A percentile compares a stretch with the other conserved stretches of the same genome.
Conservation (phyloP, 92 coral and sea anemone genomes). For the Heteractis magnifica region DNA sequence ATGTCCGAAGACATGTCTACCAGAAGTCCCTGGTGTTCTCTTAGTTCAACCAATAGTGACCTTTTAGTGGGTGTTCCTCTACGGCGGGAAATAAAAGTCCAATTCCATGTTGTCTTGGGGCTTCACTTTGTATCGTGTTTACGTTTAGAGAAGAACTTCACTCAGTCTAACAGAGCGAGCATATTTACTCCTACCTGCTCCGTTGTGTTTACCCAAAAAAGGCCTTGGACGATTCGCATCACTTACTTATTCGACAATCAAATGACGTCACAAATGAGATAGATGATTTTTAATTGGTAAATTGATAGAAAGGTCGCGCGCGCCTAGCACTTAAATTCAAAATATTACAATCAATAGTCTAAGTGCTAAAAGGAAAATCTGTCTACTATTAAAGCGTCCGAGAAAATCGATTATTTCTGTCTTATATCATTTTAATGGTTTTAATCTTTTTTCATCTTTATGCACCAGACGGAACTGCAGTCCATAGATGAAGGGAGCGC, state of each 20-base stretch:
- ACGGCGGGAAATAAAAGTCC: slow-evolving; percentile 8
- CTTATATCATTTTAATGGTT: background rate
- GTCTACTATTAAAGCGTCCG: background rate
- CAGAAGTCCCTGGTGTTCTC: background rate
- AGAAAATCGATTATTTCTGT: background rate
- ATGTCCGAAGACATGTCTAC: slow-evolving; percentile 18
- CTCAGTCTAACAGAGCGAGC: slow-evolving; percentile 34
- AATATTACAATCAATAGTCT: background rate
- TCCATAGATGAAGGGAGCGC: background rate
- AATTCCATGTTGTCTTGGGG: slow-evolving; percentile 6
- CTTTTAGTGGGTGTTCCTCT: background rate
- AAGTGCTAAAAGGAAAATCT: background rate
- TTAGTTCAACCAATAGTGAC: background rate
- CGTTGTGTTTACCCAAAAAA: slow-evolving; percentile 40
- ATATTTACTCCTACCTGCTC: slow-evolving; percentile 40
- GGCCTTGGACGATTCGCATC: slow-evolving; percentile 23
- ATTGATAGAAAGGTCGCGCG: slow-evolving; percentile 20
- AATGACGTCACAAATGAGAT: slow-evolving; percentile 38
- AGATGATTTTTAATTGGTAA: background rate
- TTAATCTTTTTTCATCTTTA: background rate
- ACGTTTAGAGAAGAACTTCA: slow-evolving; percentile 20
- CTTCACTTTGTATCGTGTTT: background rate
- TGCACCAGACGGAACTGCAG: background rate
- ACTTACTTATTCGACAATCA: slow-evolving; percentile 6
- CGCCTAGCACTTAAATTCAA: background rate